These are phyloP conservation scores for Ormyrus nitidulus DNA, from an alignment of 2,888 invertebrate species.

Conservation along the genomic window DNA sequence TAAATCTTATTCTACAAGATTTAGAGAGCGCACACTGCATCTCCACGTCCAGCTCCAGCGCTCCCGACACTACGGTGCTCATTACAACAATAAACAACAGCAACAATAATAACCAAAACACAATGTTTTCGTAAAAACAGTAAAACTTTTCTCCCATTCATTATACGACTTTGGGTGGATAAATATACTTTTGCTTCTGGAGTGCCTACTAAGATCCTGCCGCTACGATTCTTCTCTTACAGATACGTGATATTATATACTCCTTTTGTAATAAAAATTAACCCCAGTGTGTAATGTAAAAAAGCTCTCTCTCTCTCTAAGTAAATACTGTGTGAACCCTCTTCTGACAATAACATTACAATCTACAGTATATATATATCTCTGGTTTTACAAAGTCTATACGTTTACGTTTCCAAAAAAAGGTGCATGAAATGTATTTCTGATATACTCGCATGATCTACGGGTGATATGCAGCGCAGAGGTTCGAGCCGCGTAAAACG, in stretches of 20 bases:
- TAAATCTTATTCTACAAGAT: slow-evolving; percentile 1
- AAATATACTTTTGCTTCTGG: slow-evolving; percentile 31
- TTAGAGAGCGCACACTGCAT: slow-evolving; percentile 67
- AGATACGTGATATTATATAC: slow-evolving; percentile 56
- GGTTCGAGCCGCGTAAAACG: slow-evolving; percentile 42
- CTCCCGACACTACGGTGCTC: slow-evolving; percentile 74
- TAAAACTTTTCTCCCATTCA: slow-evolving; percentile 41
- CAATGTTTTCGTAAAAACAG: too few species aligned
- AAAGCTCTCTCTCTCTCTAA: slow-evolving; percentile 42
- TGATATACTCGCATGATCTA: slow-evolving; percentile 41
- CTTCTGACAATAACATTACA: slow-evolving; percentile 36
- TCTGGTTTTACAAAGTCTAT: not conserved
- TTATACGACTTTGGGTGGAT: slow-evolving; percentile 38
- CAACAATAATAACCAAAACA: too few species aligned
- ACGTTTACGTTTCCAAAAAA: slow-evolving; percentile 12
- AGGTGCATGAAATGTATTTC: slow-evolving; percentile 37
- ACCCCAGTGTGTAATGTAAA: slow-evolving; percentile 34
- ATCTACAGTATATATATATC: slow-evolving; percentile 29
- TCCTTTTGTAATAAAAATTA: slow-evolving; percentile 56
- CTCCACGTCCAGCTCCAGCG: slow-evolving; percentile 73
- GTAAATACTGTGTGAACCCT: slow-evolving; percentile 40
- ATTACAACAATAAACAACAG: slow-evolving; percentile 37
- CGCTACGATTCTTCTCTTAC: slow-evolving; percentile 67
- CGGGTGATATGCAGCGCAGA: slow-evolving; percentile 45
- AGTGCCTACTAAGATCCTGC: slow-evolving; percentile 64